phyloP scores from a whole-genome alignment of 2,113 vertebrate genomes.

The Ginglymostoma cirratum region DNA sequence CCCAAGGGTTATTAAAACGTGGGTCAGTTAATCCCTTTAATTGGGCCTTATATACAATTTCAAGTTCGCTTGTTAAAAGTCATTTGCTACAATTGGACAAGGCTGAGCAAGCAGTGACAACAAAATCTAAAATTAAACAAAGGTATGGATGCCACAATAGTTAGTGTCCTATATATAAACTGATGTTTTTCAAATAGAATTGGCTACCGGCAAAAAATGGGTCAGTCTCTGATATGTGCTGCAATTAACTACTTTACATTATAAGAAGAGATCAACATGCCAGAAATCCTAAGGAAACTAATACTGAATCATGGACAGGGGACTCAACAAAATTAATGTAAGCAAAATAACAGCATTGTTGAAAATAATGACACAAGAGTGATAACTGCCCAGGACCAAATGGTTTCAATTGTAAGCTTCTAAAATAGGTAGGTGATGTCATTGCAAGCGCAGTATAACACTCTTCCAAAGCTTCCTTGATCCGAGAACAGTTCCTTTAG shows the following conservation, averaged over 20 bases:
- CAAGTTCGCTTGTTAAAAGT: neutral
- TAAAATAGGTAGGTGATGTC: too few relatives aligned
- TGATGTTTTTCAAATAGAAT: neutral
- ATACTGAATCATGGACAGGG: too few relatives aligned
- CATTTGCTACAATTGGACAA: neutral
- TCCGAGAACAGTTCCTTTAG: too few relatives aligned
- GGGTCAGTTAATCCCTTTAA: neutral
- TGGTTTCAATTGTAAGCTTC: too few relatives aligned
- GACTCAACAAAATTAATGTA: too few relatives aligned
- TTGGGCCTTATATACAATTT: neutral
- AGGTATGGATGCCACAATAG: neutral
- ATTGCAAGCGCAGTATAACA: too few relatives aligned
- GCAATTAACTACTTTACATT: neutral
- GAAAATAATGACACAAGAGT: too few relatives aligned
- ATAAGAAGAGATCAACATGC: too few relatives aligned
- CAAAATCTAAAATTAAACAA: neutral
- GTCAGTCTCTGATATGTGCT: neutral
- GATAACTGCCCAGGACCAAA: too few relatives aligned
- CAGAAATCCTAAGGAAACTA: too few relatives aligned
- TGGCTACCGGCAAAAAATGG: neutral
- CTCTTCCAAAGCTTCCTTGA: too few relatives aligned
- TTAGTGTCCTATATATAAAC: neutral
- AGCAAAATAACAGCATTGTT: too few relatives aligned
- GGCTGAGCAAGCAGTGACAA: neutral
- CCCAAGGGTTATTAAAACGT: neutral